Base-by-base conservation (phyloP, 1,140 invertebrate genomes). In the Diorhabda elongata region DNA sequence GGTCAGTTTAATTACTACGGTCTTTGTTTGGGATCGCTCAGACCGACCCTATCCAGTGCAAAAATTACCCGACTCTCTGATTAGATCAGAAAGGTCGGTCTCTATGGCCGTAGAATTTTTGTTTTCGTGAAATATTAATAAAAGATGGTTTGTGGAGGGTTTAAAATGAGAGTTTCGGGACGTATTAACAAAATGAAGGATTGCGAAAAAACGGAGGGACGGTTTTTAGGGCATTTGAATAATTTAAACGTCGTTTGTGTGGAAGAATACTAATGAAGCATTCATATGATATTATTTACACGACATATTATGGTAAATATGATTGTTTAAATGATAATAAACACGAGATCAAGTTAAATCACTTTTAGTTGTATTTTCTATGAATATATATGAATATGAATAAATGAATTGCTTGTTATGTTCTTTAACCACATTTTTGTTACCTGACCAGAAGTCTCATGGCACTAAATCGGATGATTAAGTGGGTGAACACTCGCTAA, bases 41-140 rank as follows among this genome's bases (percentile, higher is more conserved):
- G 4, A n/a, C 47, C 47, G 47, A 52, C 4, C 47, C 47, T 52
- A n/a, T n/a, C 47, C 47, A 52, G 47, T 44, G 43, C 9, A 44
- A 62, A 62, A 62, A 62, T 62, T 62, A 62, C 44, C 61, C 61
- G 6, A 9, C 43, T 43, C 61, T n/a, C 61, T 62, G 61, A 62
- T 62, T 62, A 62, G 61, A 62, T 62, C 11, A 47, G 42, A 43
- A 6, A 62, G 61, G 42, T 11, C n/a, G 8, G 42, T 62, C 44
- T 47, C 42, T 44, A 62, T 62, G 61, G 61, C 61, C 3, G 9
- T 43, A 42, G 11, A 8, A 62, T 62, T 62, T 62, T 62, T 62
- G 61, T 62, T 62, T 62, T 62, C 42, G 42, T 62, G 42, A 62
- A 62, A 62, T 44, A 62, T 62, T 62, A 43, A 62, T 62, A 62